phyloP scores from a whole-genome alignment of 2,888 invertebrate species.

The Nymphalis c-album region DNA sequence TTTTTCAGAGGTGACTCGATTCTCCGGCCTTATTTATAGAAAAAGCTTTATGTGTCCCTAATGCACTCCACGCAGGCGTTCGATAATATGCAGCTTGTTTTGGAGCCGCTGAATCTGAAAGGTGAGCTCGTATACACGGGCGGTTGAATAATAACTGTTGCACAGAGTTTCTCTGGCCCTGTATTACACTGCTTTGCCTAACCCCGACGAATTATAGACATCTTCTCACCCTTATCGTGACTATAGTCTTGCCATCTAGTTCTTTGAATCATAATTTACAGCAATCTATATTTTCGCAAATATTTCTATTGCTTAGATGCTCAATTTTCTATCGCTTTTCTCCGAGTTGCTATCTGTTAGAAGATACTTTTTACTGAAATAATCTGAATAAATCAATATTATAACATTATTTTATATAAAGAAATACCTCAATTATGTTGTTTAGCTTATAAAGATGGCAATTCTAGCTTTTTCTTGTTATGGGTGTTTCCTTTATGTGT shows the following conservation, averaged over 20 bases:
- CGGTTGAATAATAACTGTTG: constrained; percentile 38
- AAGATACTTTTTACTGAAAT: neutral
- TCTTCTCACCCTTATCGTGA: constrained; percentile 34
- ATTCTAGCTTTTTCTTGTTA: constrained; percentile 31
- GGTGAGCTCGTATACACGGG: constrained; percentile 66
- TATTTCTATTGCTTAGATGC: constrained; percentile 30
- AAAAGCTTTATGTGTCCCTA: constrained; percentile 72
- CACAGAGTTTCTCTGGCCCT: constrained; percentile 34
- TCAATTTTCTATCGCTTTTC: constrained; percentile 30
- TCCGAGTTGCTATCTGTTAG: constrained; percentile 17
- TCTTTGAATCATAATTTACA: constrained; percentile 12
- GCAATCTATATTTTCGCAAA: constrained; percentile 6
- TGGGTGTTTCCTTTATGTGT: constrained; percentile 31
- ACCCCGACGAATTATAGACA: constrained; percentile 26
- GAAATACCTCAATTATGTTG: no score
- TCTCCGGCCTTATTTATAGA: constrained; percentile 67
- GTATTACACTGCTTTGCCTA: constrained; percentile 41
- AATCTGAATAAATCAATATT: neutral
- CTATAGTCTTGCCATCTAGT: constrained; percentile 42
- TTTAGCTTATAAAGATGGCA: constrained; percentile 27
- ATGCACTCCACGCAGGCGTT: constrained; percentile 66
- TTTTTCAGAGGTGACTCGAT: constrained; percentile 74
- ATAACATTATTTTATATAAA: no score
- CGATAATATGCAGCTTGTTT: constrained; percentile 66
- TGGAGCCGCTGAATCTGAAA: constrained; percentile 73